Percentiles rank a stretch among this genome's conserved stretches.
Evolutionary conservation across 2,797 vertebrate species (phyloP).

Genomic region (Microctenopoma steveboyesi): DNA sequence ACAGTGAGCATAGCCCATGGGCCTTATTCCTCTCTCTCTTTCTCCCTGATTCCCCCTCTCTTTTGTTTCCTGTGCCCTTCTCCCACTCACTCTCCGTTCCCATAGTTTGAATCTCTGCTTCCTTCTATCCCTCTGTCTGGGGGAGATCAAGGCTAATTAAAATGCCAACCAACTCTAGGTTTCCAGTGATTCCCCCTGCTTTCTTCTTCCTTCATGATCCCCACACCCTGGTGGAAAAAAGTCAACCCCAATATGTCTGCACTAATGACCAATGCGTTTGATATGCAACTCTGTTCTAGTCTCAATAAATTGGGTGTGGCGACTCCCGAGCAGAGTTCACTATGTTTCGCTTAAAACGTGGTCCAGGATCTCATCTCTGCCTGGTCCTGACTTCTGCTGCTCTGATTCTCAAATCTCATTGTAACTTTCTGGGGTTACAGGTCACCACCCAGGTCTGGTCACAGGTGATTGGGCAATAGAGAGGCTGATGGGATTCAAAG

Average conservation of each 20-base stretch:
- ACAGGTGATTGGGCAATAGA: slow-evolving; percentile 80
- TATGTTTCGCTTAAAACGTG: slow-evolving; percentile 15
- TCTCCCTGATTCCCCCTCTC: slow-evolving; percentile 46
- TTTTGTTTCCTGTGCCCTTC: slow-evolving; percentile 63
- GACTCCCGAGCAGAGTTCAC: slow-evolving; percentile 42
- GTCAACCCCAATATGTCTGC: slow-evolving; percentile 40
- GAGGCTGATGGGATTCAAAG: slow-evolving; percentile 80
- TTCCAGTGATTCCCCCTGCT: slow-evolving; percentile 46
- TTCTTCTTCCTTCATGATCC: slow-evolving; percentile 40
- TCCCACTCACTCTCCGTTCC: slow-evolving; percentile 51
- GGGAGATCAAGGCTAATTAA: slow-evolving; percentile 72
- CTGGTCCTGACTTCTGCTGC: slow-evolving; percentile 40
- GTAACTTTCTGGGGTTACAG: slow-evolving; percentile 65
- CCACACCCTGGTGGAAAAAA: slow-evolving; percentile 43
- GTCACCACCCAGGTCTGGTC: slow-evolving; percentile 61
- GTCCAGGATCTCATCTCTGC: slow-evolving; percentile 41
- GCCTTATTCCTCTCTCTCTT: slow-evolving; percentile 35
- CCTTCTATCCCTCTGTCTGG: slow-evolving; percentile 31
- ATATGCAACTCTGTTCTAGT: slow-evolving; percentile 55
- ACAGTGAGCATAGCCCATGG: slow-evolving; percentile 49
- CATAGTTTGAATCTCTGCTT: slow-evolving; percentile 57
- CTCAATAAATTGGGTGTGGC: slow-evolving; percentile 48
- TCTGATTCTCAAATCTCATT: slow-evolving; percentile 61
- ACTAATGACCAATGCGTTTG: slow-evolving; percentile 68
- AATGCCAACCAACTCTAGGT: slow-evolving; percentile 59